Base-by-base conservation (phyloP, 2,888 invertebrate species). In the Tetragonisca angustula region DNA sequence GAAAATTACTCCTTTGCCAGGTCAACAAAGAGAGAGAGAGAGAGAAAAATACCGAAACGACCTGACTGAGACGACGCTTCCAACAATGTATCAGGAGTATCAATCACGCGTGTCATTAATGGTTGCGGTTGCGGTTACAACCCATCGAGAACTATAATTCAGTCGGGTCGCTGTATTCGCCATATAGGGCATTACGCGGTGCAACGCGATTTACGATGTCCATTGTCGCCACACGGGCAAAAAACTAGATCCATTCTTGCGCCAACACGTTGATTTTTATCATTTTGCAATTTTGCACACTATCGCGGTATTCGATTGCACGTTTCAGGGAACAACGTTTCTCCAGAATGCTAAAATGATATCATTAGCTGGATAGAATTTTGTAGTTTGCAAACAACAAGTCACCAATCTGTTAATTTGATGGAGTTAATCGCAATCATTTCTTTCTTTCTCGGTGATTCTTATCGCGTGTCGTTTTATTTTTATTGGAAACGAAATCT, bases 41-140 rank as follows among this genome's bases (percentile, higher is more conserved):
- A 27, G 4, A 27, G 21, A 27, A 11, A 65, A 2, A 36, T 13
- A 52, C 15, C 19, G 32, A 27, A 70, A 71, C 54, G 70, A 68
- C 43, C 17, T 62, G 84, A n/a, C 68, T 11, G 56, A n/a, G 21
- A 59, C 71, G 36, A 72, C 54, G 64, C 52, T 50, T 68, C 62
- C 61, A 75, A 79, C 88, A 70, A 83, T 79, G 79, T 65, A 68
- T 70, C 72, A 65, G 64, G 52, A 36, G 76, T 80, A 84, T 89
- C 82, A 80, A 89, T 89, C 89, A 75, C 71, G 87, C 67, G 70
- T 79, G 84, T 84, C 87, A 68, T 76, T 84, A 89, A 88, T 71
- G 81, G 73, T 75, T 68, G 79, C 81, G 81, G 83, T 83, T 89
- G 82, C 80, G 87, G 81, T 88, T 64, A 77, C 52, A 73, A 76